A percentile compares a stretch with the other conserved stretches of the same genome.
Conservation (phyloP, 2,797 vertebrate species). For the Leucoraja ocellata region DNA sequence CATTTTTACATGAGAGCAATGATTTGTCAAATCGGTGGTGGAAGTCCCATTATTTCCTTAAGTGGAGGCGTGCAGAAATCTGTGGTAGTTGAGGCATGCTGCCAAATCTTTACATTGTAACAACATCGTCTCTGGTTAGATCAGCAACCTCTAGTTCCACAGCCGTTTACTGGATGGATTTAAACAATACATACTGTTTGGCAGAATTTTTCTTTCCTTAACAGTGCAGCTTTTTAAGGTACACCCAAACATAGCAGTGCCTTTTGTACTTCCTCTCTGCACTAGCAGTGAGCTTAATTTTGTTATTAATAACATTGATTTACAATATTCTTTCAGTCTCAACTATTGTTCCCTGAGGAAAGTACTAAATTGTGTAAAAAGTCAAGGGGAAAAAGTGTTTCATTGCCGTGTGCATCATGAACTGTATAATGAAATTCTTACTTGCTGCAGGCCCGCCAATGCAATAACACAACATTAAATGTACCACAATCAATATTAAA, state of each 20-base stretch:
- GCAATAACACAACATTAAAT: no score
- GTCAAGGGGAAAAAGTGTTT: neutral
- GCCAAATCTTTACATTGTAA: constrained; percentile 14
- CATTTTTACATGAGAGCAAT: neutral
- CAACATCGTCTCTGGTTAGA: neutral
- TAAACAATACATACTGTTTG: neutral
- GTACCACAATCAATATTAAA: no score
- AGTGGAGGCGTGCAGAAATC: neutral
- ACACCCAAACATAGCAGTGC: neutral
- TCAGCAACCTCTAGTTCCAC: neutral
- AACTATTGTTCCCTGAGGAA: neutral
- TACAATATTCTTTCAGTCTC: neutral
- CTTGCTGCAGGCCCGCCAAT: no score
- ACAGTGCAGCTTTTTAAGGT: neutral
- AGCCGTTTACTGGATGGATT: neutral
- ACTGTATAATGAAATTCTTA: no score
- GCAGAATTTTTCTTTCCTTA: neutral
- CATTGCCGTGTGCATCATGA: no score
- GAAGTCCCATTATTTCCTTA: neutral
- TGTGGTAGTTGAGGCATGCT: neutral
- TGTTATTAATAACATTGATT: neutral
- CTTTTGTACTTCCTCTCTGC: neutral
- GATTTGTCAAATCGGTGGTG: neutral
- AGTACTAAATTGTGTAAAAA: neutral
- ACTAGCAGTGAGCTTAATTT: neutral